phyloP scores from a whole-genome alignment of 2,113 vertebrate species.

The rabbit (Oryctolagus cuniculus) region mOryCun1.1 NC_091432.1:74454001-74454500 shows the following conservation, averaged over 20 bases:
- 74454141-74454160: background rate
- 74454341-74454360: slow-evolving; percentile 97
- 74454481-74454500: background rate
- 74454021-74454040: background rate
- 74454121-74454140: background rate
- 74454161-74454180: background rate
- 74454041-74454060: background rate
- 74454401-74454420: background rate
- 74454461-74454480: background rate
- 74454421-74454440: background rate
- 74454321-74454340: slow-evolving; percentile 97
- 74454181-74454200: background rate
- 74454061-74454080: background rate
- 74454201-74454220: background rate
- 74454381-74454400: slow-evolving; percentile 48
- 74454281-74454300: slow-evolving; percentile 99
- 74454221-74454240: background rate
- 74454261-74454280: slow-evolving; percentile 89
- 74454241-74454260: background rate
- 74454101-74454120: background rate
- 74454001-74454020: background rate
- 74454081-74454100: background rate
- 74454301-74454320: slow-evolving; percentile 97
- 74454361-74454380: slow-evolving; percentile 95
- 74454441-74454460: background rate